phyloP scores from a whole-genome alignment of 2,113 vertebrate species.

The Spea bombifrons region DNA sequence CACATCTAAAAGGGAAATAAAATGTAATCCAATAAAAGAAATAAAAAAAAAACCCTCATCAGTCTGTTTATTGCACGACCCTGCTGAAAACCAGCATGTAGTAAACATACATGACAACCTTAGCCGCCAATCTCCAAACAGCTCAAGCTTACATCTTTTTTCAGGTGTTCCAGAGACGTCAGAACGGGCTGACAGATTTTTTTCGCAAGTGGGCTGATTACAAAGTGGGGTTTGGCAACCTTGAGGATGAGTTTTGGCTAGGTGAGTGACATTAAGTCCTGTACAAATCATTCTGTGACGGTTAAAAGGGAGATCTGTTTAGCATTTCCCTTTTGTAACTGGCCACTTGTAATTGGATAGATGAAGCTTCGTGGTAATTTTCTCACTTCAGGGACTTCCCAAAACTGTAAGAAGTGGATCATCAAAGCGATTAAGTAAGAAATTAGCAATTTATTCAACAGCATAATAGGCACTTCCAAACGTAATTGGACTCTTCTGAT shows the following conservation, averaged over 20 bases:
- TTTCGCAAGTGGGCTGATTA: constrained; percentile 96
- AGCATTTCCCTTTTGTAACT: neutral
- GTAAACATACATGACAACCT: too few species aligned
- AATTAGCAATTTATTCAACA: neutral
- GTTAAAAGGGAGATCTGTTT: neutral
- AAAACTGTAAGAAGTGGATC: neutral
- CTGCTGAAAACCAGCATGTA: too few species aligned
- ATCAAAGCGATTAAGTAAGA: neutral
- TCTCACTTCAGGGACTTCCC: neutral
- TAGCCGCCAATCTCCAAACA: too few species aligned
- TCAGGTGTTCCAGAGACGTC: constrained; percentile 93
- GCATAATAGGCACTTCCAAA: neutral
- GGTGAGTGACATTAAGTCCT: constrained; percentile 65
- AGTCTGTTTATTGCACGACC: too few species aligned
- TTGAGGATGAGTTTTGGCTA: constrained; percentile 98
- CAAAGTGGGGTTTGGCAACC: constrained; percentile 85
- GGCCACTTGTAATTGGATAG: neutral
- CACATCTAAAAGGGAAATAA: too few species aligned
- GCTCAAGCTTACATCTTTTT: neutral
- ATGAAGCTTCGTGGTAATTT: neutral
- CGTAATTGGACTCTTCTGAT: neutral
- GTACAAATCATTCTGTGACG: neutral
- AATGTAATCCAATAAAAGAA: too few species aligned
- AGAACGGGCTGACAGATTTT: constrained; percentile 93
- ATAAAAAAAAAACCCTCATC: too few species aligned